Evolutionary conservation across 1,140 invertebrate species (phyloP), one percentile per base, ranked within the genome.

Genomic region (Pantala flavescens): DNA sequence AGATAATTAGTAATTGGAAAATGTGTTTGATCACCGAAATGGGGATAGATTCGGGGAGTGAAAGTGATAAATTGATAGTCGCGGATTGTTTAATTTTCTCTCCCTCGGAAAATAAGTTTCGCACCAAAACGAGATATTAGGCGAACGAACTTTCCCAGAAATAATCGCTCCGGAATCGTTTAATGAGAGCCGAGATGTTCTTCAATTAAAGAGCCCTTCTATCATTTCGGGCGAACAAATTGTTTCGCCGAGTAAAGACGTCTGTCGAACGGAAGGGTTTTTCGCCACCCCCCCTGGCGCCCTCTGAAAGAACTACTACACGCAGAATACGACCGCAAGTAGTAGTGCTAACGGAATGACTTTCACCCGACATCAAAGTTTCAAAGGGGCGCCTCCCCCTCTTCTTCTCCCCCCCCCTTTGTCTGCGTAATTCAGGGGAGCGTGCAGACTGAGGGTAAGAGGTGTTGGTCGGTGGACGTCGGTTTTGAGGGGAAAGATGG

Each of bases 301-400:
- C 49, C 49, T 36, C 12, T 3, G 49, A 63, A 63, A 63, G 49
- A 63, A 63, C 49, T 19, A 3, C 49, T 12, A 3, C 28, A 63
- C 49, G 49, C 49, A 63, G 49, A 63, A 63, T 63, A 63, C 49
- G n/a, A 63, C 49, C 49, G 49, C 49, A 63, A 63, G 49, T 63
- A 63, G 49, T 63, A 63, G n/a, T 63, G 14, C n/a, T 63, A 63
- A 63, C 49, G n/a, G 49, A 63, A 63, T 63, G 49, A 63, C 49
- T 63, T 63, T 63, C 49, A 63, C 49, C 49, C 49, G 49, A 63
- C 49, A 63, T 63, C 49, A 63, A 63, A 63, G 49, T 63, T 63
- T 63, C 49, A 63, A 63, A 63, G 12, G 3, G 12, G 3, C 49
- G 1, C 49, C n/a, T 12, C 3, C 49, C 5, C 49, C 49, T 63